A percentile compares a stretch with the other conserved stretches of the same genome.
phyloP scores from a whole-genome alignment of 2,113 vertebrate genomes.

The Sigmodon hispidus region DNA sequence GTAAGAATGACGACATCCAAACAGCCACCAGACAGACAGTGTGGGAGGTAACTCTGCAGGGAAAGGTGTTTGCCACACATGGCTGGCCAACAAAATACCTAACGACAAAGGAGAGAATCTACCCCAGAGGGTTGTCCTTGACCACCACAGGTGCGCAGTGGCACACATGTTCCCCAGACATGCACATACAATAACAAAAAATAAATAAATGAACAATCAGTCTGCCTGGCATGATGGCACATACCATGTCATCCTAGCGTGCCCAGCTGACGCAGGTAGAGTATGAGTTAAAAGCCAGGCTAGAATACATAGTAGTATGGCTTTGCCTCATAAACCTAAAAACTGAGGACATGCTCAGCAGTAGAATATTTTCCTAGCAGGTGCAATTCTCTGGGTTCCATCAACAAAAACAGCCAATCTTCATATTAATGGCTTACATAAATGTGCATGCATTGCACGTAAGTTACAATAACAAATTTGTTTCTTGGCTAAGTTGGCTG shows the following conservation, averaged over 20 bases:
- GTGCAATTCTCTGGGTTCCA: too few relatives aligned
- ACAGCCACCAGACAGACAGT: background rate
- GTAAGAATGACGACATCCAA: background rate
- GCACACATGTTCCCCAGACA: background rate
- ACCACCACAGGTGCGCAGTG: background rate
- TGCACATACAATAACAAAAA: background rate
- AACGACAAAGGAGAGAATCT: too few relatives aligned
- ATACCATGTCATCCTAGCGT: background rate
- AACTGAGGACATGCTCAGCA: background rate
- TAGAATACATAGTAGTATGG: background rate
- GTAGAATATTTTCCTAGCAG: background rate
- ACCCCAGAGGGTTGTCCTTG: background rate
- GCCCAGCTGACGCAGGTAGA: background rate
- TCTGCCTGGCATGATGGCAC: background rate
- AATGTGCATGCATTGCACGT: rapidly evolving
- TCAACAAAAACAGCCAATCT: background rate
- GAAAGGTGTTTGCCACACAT: background rate
- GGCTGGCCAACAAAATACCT: background rate
- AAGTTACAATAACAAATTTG: too few relatives aligned
- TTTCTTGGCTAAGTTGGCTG: background rate
- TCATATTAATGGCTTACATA: rapidly evolving
- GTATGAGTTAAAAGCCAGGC: background rate
- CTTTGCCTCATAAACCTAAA: background rate
- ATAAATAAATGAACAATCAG: background rate
- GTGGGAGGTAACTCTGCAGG: background rate